These are phyloP conservation scores for Trachymyrmex septentrionalis DNA, from an alignment of 1,140 invertebrate genomes.

Conservation along the genomic window DNA sequence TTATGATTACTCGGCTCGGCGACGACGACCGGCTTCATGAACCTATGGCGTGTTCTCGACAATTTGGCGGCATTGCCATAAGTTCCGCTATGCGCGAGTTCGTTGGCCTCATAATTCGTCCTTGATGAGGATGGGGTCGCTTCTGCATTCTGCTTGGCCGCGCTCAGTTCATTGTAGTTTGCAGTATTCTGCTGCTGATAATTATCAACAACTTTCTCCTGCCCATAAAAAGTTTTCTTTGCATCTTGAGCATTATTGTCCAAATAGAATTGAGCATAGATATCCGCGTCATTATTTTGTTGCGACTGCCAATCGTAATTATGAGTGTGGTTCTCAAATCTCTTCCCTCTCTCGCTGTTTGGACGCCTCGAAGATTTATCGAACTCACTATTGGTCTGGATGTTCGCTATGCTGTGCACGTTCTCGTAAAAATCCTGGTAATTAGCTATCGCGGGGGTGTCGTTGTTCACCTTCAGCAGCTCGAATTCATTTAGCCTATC, in stretches of 20 bases:
- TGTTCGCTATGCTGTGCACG: not conserved
- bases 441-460: slow-evolving; percentile 82
- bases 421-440: slow-evolving; percentile 82
- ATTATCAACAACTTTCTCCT: slow-evolving; percentile 75
- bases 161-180: slow-evolving; percentile 67
- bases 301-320: slow-evolving; percentile 57
- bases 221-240: slow-evolving; percentile 60
- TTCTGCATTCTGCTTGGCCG: slow-evolving; percentile 36
- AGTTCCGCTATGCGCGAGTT: slow-evolving; percentile 12
- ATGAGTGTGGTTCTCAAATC: slow-evolving; percentile 67
- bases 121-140: slow-evolving; percentile 64
- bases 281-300: slow-evolving; percentile 33
- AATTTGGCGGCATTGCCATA: slow-evolving; percentile 22
- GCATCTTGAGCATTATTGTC: slow-evolving; percentile 39
- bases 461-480: slow-evolving; percentile 82
- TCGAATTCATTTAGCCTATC: slow-evolving; percentile 82
- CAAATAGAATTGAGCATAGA: slow-evolving; percentile 62
- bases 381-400: slow-evolving; percentile 7
- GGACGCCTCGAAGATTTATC: not conserved
- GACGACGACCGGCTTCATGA: slow-evolving; percentile 78
- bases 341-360: slow-evolving; percentile 61
- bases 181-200: slow-evolving; percentile 67
- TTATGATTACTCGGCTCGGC: slow-evolving; percentile 77
- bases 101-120: slow-evolving; percentile 62
- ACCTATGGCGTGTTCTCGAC: slow-evolving; percentile 50